These are phyloP conservation scores for Lates japonicus DNA, from an alignment of 2,797 vertebrate genomes.

Conservation along the genomic window DNA sequence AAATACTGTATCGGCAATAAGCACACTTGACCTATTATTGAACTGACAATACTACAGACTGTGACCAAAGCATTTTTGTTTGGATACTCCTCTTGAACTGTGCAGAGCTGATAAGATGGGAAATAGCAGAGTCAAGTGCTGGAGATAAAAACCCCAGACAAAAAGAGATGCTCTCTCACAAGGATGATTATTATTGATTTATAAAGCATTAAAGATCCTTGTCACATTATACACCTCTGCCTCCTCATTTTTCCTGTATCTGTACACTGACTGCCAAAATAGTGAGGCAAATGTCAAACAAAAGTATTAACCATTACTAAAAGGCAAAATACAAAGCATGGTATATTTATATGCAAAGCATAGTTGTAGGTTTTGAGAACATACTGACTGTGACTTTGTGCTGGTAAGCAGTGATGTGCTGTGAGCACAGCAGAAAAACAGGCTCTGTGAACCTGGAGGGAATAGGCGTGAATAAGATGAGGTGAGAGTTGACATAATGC, in stretches of 20 bases:
- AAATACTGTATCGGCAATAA: no score
- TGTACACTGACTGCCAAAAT: not conserved
- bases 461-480: not conserved
- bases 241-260: not conserved
- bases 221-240: not conserved
- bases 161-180: no score
- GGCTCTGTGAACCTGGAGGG: not conserved
- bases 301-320: not conserved
- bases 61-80: no score
- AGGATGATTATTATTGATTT: not conserved
- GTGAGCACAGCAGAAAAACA: conserved; percentile 11
- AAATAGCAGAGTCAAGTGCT: no score
- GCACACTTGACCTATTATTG: no score
- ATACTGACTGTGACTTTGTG: not conserved
- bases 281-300: not conserved
- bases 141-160: no score
- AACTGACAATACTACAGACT: no score
- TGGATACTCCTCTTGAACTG: no score
- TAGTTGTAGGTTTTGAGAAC: not conserved
- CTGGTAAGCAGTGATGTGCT: conserved; percentile 2
- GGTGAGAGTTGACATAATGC: conserved; percentile 3
- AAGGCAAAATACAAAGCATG: no score
- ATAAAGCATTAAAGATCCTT: not conserved
- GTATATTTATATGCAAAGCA: not conserved
- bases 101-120: no score